These are phyloP conservation scores for Criorhina ranunculi DNA, from an alignment of 2,888 invertebrate species.

Conservation along the genomic window DNA sequence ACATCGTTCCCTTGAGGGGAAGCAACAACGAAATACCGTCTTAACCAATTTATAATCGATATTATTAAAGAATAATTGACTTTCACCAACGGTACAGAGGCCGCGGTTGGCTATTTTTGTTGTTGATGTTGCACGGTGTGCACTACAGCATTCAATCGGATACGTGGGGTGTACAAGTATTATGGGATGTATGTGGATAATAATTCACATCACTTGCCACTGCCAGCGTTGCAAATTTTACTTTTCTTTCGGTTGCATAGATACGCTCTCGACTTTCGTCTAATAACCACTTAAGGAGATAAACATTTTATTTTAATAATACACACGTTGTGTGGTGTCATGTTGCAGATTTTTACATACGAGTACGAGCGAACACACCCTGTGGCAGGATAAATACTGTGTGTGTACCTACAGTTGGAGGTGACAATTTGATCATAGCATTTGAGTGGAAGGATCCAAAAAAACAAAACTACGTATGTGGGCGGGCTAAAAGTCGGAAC, in stretches of 20 bases:
- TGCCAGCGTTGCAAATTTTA: conserved; percentile 21
- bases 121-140: conserved; percentile 37
- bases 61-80: conserved; percentile 74
- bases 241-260: conserved; percentile 32
- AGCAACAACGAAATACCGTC: conserved; percentile 40
- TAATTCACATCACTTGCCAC: conserved; percentile 49
- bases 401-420: not conserved
- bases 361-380: too few species aligned
- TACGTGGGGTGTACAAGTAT: conserved; percentile 14
- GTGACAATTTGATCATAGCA: conserved; percentile 57
- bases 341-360: conserved; percentile 43
- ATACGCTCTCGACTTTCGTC: conserved; percentile 37
- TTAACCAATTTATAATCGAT: conserved; percentile 73
- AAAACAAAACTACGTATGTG: not conserved
- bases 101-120: conserved; percentile 43
- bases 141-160: conserved; percentile 36
- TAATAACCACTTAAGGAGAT: conserved; percentile 57
- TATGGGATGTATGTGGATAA: conserved; percentile 28
- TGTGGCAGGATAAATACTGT: conserved; percentile 14
- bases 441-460: conserved; percentile 20
- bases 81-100: conserved; percentile 64
- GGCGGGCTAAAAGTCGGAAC: not conserved
- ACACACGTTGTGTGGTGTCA: conserved; percentile 46
- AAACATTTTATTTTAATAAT: conserved; percentile 62
- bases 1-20: conserved; percentile 42